A percentile compares a stretch with the other conserved stretches of the same genome.
phyloP scores from a whole-genome alignment of 1,140 invertebrate species.

The Zaprionus gabonicus region DNA sequence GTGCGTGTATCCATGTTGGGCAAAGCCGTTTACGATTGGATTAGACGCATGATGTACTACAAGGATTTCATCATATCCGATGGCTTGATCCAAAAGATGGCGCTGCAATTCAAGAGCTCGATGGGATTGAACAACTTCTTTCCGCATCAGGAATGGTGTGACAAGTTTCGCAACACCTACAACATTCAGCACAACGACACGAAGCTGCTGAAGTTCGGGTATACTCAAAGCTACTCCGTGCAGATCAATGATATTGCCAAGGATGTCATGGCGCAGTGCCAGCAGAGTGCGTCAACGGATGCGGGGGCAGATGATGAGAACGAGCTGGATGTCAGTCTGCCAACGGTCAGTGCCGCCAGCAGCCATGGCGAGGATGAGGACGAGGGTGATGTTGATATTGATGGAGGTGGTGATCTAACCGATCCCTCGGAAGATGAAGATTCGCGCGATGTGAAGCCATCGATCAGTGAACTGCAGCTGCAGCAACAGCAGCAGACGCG shows the following conservation, averaged over 20 bases:
- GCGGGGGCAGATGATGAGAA: slow-evolving; percentile 11
- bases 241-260: slow-evolving; percentile 81
- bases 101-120: slow-evolving; percentile 76
- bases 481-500: slow-evolving; percentile 30
- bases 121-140: slow-evolving; percentile 78
- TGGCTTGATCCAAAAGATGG: slow-evolving; percentile 80
- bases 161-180: slow-evolving; percentile 75
- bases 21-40: slow-evolving; percentile 78
- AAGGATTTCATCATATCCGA: slow-evolving; percentile 79
- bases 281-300: slow-evolving; percentile 9
- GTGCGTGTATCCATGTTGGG: slow-evolving; percentile 77
- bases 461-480: slow-evolving; percentile 53
- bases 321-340: slow-evolving; percentile 46
- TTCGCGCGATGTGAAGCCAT: slow-evolving; percentile 49
- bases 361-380: slow-evolving; percentile 51
- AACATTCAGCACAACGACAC: slow-evolving; percentile 69
- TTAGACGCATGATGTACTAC: slow-evolving; percentile 83
- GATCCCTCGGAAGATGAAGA: slow-evolving; percentile 34
- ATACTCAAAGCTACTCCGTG: slow-evolving; percentile 73
- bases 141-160: slow-evolving; percentile 81
- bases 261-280: slow-evolving; percentile 68
- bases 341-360: slow-evolving; percentile 44
- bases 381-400: slow-evolving; percentile 57
- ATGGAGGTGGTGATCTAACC: slow-evolving; percentile 57
- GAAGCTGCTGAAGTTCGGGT: slow-evolving; percentile 69